Evolutionary conservation across 2,888 invertebrate species (phyloP), one percentile per base, ranked within the genome.

Genomic region (Frankliniella intonsa): DNA sequence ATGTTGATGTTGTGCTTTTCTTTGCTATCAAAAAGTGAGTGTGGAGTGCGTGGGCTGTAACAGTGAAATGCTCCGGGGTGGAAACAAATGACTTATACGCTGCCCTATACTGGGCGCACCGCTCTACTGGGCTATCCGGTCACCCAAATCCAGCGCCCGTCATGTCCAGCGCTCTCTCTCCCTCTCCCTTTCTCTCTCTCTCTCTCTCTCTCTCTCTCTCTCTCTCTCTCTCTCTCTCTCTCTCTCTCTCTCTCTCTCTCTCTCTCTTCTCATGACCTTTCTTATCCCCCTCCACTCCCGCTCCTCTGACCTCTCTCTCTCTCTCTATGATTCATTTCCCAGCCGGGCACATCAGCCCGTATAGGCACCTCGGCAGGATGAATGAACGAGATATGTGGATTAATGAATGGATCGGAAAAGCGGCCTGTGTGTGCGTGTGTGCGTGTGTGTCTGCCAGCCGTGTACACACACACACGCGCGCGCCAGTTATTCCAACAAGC

Each of bases 111-210:
- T n/a, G n/a, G n/a, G n/a, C 38, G 38, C 5, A 38, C 38, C 38
- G 38, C 38, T 38, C 38, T n/a, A n/a, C n/a, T 38, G 38, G 38
- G 38, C 38, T n/a, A n/a, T 38, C 38, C 38, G 38, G 38, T 38
- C 38, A 38, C 38, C 38, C 38, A 38, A 38, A 38, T 38, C 38
- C 5, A 38, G 50, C 81, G 80, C 22, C 82, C 22, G 25, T 55
- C 69, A 65, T 55, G 50, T 87, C 86, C 85, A 84, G 85, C 81
- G 80, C 22, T 81, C 83, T 82, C 84, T 82, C 82, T 80, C 82
- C 55, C 81, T 82, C 50, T 55, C 62, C 25, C 69, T 49, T 25
- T 17, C 80, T 81, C 82, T 82, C 80, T 80, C 82, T 81, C 76
- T 76, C 80, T 81, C 50, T 82, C 65, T 82, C 81, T 79, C 25